phyloP scores from a whole-genome alignment of 2,888 invertebrate species.

The Synergus laeviventris region DNA sequence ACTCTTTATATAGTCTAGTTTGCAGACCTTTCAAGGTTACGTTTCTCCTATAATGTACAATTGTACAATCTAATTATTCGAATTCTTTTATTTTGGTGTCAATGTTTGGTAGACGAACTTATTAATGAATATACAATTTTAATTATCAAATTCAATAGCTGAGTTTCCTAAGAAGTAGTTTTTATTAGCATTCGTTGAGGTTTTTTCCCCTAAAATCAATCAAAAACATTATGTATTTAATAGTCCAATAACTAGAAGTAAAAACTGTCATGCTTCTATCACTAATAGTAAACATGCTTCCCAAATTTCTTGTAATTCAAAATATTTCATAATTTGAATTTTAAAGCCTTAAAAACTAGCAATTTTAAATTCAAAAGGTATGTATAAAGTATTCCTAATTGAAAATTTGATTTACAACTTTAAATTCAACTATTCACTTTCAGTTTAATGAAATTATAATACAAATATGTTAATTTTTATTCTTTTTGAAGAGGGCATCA shows the following conservation, averaged over 20 bases:
- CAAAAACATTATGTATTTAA: neutral
- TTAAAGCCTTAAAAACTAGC: neutral
- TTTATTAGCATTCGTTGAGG: neutral
- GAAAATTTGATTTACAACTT: neutral
- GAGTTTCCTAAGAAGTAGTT: neutral
- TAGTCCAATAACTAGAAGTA: too few species aligned
- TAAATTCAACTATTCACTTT: neutral
- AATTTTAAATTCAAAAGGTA: too few species aligned
- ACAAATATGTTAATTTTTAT: slow-evolving; percentile 25
- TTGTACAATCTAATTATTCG: neutral
- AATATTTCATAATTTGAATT: neutral
- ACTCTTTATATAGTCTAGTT: slow-evolving; percentile 5
- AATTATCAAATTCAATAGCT: neutral
- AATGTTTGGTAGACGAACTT: neutral
- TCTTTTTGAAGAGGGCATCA: neutral
- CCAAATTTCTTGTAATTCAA: neutral
- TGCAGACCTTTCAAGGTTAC: slow-evolving; percentile 20
- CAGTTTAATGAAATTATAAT: neutral
- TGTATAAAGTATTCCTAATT: neutral
- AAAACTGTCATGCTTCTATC: too few species aligned
- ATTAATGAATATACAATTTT: neutral
- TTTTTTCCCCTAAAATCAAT: neutral
- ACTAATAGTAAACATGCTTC: neutral
- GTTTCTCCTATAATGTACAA: slow-evolving; percentile 18
- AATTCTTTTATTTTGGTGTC: neutral